These are phyloP conservation scores for Cliona cf. orientalis DNA, from an alignment of 37 sponge, comb jelly and placozoan genomes.

Conservation along the genomic window DNA sequence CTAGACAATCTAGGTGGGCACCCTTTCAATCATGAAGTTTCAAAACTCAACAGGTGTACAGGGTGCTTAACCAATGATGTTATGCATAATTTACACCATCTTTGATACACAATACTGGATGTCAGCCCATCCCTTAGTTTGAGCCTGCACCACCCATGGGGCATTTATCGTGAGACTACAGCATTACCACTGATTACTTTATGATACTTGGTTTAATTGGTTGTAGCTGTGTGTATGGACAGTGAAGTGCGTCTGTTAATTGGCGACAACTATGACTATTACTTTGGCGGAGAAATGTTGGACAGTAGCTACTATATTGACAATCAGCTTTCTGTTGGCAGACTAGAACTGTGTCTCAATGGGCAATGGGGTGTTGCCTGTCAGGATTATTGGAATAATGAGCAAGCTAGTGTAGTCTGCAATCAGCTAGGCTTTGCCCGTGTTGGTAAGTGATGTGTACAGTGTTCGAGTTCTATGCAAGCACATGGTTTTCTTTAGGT, in stretches of 20 bases:
- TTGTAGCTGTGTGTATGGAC: slow-evolving; percentile 13
- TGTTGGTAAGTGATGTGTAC: slow-evolving; percentile 27
- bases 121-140: too few relatives aligned
- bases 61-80: too few relatives aligned
- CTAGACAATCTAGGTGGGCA: too few relatives aligned
- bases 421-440: slow-evolving; percentile 33
- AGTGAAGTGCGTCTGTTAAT: background rate
- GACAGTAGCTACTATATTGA: slow-evolving; percentile 16
- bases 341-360: slow-evolving; percentile 31
- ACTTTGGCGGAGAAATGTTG: background rate
- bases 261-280: background rate
- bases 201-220: background rate
- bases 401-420: slow-evolving; percentile 30
- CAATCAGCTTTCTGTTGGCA: slow-evolving; percentile 24
- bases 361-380: slow-evolving; percentile 26
- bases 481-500: background rate
- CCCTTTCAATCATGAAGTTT: too few relatives aligned
- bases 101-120: too few relatives aligned
- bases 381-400: slow-evolving; percentile 26
- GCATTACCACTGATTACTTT: too few relatives aligned
- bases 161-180: too few relatives aligned
- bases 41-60: too few relatives aligned
- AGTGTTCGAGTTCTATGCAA: too few relatives aligned
- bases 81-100: too few relatives aligned
- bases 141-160: too few relatives aligned